A percentile compares a stretch with the other conserved stretches of the same genome.
Evolutionary conservation across 2,888 invertebrate species (phyloP).

Genomic region (Agapetus fuscipes): DNA sequence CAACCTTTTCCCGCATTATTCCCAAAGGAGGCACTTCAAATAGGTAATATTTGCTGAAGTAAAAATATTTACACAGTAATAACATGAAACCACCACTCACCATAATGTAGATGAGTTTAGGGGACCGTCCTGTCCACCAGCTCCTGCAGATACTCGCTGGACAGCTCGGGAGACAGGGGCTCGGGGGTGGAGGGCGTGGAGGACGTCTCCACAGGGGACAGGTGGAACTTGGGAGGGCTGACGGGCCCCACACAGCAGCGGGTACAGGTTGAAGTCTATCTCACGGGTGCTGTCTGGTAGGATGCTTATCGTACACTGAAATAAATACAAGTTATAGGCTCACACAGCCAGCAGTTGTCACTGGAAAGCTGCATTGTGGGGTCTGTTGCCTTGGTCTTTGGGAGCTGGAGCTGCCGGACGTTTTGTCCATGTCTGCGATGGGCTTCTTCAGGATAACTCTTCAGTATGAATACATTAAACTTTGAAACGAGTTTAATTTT

Average conservation of each 20-base stretch:
- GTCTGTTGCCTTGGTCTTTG: neutral
- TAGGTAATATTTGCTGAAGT: too few species aligned
- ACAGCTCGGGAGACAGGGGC: slow-evolving; percentile 25
- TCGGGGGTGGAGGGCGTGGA: slow-evolving; percentile 31
- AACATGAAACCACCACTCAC: slow-evolving; percentile 33
- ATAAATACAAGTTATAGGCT: slow-evolving; percentile 13
- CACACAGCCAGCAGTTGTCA: too few species aligned
- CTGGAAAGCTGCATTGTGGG: neutral
- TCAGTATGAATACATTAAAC: too few species aligned
- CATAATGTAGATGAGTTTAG: slow-evolving; percentile 57
- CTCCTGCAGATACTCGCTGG: slow-evolving; percentile 31
- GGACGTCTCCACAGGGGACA: slow-evolving; percentile 37
- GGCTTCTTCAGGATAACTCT: too few species aligned
- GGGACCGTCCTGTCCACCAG: slow-evolving; percentile 50
- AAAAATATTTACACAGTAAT: too few species aligned
- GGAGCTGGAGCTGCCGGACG: too few species aligned
- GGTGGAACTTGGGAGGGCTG: slow-evolving; percentile 52
- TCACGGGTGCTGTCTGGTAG: slow-evolving; percentile 52
- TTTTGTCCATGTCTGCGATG: too few species aligned
- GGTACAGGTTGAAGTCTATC: slow-evolving; percentile 70
- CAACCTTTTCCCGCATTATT: too few species aligned
- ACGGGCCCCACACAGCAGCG: slow-evolving; percentile 65
- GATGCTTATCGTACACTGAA: slow-evolving; percentile 41
- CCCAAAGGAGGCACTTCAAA: too few species aligned
- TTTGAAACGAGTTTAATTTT: too few species aligned